Evolutionary conservation across 1,140 invertebrate genomes (phyloP), one percentile per base, ranked within the genome.

Genomic region (Protaetia brevitarsis): DNA sequence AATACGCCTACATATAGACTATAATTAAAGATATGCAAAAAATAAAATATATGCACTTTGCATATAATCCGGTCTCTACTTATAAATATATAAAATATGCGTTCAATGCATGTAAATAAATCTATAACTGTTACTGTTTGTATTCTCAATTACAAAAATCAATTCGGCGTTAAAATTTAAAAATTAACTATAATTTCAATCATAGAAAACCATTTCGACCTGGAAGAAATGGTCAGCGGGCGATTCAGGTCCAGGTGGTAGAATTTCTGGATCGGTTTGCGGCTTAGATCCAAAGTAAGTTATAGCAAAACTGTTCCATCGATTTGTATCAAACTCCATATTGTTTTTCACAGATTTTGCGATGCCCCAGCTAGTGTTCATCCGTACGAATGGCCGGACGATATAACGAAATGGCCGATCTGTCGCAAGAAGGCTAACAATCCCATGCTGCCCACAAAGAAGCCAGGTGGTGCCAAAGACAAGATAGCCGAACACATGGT

Each of bases 401-500:
- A 99, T 75, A 98, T 99, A 69, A 98, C 96, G 10, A 95, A 98
- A 78, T 99, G 97, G 98, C 97, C 97, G 13, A 95, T 95, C 66
- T 95, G 93, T 73, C 84, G 93, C 21, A 95, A 95, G 80, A 94
- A 94, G 79, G 29, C 57, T 31, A 90, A 84, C 0, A 87, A 87
- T 77, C 82, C 83, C 13, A 79, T 80, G 58, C 73, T 72, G 21
- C 74, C 73, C 6, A 68, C 70, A 11, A 70, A 76, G 45, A 72
- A 75, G 51, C 64, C 66, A 1, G 64, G 66, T 2, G 81, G 87
- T 13, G 84, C 89, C 63, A 89, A 90, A 66, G 89, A 93, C 68
- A 90, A 93, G 74, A 87, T 86, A 36, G 93, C 92, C 0, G 93
- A 96, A 72, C 96, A 98, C 76, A 99, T 99, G 97, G 90, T 94